These are phyloP conservation scores for Parnassius glacialis DNA, from an alignment of 2,888 invertebrate genomes.

Conservation along the genomic window DNA sequence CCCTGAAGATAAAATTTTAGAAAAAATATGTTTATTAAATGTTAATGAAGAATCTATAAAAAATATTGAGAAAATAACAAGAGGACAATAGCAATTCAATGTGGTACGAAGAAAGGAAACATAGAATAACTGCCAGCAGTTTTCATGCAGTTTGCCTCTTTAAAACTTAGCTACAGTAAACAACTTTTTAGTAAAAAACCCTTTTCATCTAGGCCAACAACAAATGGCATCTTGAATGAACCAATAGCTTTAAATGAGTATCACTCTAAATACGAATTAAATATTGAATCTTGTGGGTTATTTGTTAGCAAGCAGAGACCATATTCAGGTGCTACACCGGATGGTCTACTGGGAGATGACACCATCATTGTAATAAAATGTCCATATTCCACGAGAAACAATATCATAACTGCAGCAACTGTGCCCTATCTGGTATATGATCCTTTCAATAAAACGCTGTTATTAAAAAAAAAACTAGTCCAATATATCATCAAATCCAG, in stretches of 20 bases:
- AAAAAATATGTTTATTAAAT: background rate
- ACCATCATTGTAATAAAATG: too few relatives aligned
- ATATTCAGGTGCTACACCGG: too few relatives aligned
- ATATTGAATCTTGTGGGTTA: too few relatives aligned
- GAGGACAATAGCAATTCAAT: background rate
- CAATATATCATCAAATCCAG: slow-evolving; percentile 6
- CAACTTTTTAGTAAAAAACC: background rate
- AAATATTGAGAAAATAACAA: background rate
- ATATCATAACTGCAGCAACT: too few relatives aligned
- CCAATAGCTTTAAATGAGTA: background rate
- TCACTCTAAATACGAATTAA: background rate
- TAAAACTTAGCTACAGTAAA: too few relatives aligned
- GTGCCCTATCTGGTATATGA: too few relatives aligned
- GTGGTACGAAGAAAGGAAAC: background rate
- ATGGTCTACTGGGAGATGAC: too few relatives aligned
- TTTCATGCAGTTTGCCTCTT: background rate
- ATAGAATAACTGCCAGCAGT: too few relatives aligned
- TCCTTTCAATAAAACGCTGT: slow-evolving; percentile 4
- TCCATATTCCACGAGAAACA: too few relatives aligned
- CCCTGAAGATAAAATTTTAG: background rate
- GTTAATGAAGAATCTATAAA: background rate
- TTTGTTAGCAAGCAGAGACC: too few relatives aligned
- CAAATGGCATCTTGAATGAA: background rate
- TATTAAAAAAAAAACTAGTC: slow-evolving; percentile 11
- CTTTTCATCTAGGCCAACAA: background rate